Evolutionary conservation across 2,113 vertebrate species (phyloP), one percentile per base, ranked within the genome.

Genomic region (Sinocyclocheilus rhinocerous): DNA sequence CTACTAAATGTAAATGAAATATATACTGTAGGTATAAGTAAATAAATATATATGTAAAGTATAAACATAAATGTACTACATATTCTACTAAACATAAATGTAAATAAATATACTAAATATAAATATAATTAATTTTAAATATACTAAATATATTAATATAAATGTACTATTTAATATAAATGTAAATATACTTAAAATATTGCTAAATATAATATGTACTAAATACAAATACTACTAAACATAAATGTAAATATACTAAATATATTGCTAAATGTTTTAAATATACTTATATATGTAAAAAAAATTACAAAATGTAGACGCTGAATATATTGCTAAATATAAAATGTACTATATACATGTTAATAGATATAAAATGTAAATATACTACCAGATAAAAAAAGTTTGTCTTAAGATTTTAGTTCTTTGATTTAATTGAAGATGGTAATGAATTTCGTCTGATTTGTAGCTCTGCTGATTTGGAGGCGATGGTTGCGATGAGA

Each of bases 401-500:
- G 13, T 52, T 15, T 48, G 45, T 48, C 45, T 3, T 11, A 12
- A 48, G 45, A 13, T 50, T 48, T 50, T 50, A 50, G 2, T 12
- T 50, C 48, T 50, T 48, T 45, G 42, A 57, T 24, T 24, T 12
- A 24, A 24, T 3, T 11, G 63, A 4, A 72, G 69, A 3, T 39
- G 26, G 33, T 42, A 16, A 42, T 22, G 50, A 39, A 42, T 12
- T 18, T 55, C 1, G 15, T 55, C 33, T 59, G 52, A 1, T 36
- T 22, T 57, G 26, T 10, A 36, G 36, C 22, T 69, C 26, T 20
- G 55, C 48, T 13, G 72, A 96, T 89, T 76, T 98, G 86, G 97
- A 98, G 92, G 94, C 93, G 0, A 94, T 96, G 0, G 91, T 99
- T 89, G 93, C 96, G 57, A 95, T 95, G 87, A 99, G 98, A 94